These are phyloP conservation scores for Drosophila diplacantha DNA, from an alignment of 2,888 invertebrate genomes.

Conservation along the genomic window DNA sequence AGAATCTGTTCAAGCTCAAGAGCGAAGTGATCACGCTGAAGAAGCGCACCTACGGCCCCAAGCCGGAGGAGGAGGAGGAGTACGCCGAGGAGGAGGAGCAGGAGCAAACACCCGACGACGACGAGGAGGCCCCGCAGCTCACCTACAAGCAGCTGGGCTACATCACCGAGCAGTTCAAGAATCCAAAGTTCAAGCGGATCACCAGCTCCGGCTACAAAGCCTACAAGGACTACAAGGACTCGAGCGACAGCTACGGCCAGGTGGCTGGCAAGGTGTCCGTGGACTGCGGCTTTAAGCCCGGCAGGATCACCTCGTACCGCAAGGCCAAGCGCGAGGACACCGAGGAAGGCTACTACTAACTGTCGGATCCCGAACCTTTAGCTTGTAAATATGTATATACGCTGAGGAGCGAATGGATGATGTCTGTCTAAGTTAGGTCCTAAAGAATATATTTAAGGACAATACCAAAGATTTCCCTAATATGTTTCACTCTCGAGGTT, in stretches of 20 bases:
- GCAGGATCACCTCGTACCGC: conserved; percentile 61
- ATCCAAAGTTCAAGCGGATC: conserved; percentile 67
- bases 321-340: conserved; percentile 51
- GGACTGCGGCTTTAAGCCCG: conserved; percentile 73
- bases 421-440: conserved; percentile 31
- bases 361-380: not conserved
- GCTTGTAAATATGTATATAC: conserved; percentile 51
- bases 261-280: conserved; percentile 52
- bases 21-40: conserved; percentile 79
- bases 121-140: conserved; percentile 63
- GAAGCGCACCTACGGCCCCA: conserved; percentile 51
- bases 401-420: conserved; percentile 11
- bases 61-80: conserved; percentile 60
- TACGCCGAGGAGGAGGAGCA: conserved; percentile 54
- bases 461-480: not conserved
- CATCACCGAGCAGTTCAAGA: conserved; percentile 75
- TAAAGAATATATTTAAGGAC: not conserved
- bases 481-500: not conserved
- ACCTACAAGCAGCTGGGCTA: conserved; percentile 79
- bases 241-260: conserved; percentile 42
- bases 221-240: conserved; percentile 20
- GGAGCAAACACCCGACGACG: conserved; percentile 45
- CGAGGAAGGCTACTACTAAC: conserved; percentile 37
- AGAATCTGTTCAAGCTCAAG: conserved; percentile 79
- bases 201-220: conserved; percentile 25